Conservation (phyloP, 2,797 vertebrate species). For the Rhinoraja longicauda region DNA sequence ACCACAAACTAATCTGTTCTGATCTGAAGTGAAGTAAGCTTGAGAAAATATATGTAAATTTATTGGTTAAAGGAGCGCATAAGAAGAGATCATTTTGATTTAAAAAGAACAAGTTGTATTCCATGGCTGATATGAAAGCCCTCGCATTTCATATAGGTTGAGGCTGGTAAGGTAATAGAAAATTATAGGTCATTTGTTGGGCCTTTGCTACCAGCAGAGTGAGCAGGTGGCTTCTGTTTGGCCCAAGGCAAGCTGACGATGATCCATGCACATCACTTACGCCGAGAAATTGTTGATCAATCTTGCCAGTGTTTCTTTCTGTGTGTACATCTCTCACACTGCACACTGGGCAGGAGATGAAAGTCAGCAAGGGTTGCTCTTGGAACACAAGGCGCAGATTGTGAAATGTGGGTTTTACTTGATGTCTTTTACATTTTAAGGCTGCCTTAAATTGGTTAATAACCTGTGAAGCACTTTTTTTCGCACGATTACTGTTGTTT, state of each 20-base stretch:
- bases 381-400: background rate
- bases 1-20: too few species aligned
- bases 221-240: background rate
- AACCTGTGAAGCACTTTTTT: background rate
- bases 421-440: background rate
- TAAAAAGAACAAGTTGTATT: background rate
- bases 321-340: background rate
- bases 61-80: too few species aligned
- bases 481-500: background rate
- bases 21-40: too few species aligned
- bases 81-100: background rate
- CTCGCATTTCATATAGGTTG: background rate
- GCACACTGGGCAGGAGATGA: background rate
- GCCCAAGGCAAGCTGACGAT: background rate
- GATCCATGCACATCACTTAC: background rate
- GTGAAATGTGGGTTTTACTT: background rate
- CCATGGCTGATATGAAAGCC: background rate
- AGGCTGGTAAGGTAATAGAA: background rate
- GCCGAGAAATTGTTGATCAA: background rate
- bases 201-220: background rate
- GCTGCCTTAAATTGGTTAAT: background rate
- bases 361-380: background rate
- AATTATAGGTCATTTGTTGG: background rate
- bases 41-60: too few species aligned
- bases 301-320: background rate